Evolutionary conservation across 1,140 invertebrate genomes (phyloP).

Genomic region (Linepithema humile): DNA sequence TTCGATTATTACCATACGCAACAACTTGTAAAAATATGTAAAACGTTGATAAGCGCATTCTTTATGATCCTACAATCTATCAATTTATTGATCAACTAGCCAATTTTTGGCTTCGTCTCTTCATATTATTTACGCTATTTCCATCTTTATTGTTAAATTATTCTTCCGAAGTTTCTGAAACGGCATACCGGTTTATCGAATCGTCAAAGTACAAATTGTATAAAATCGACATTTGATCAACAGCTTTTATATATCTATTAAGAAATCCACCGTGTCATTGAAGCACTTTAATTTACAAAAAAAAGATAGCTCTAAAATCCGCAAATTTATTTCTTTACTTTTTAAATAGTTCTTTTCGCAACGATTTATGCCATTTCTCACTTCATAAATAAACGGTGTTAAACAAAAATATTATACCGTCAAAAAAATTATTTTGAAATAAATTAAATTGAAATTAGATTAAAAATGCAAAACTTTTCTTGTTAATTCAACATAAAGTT

Average conservation of each 20-base stretch:
- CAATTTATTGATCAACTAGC: background rate
- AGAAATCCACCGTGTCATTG: background rate
- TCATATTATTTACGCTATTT: background rate
- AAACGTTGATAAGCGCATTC: background rate
- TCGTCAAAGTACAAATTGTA: too few species aligned
- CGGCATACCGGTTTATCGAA: background rate
- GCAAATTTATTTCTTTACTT: background rate
- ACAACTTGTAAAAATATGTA: background rate
- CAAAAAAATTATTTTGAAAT: background rate
- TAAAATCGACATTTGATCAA: too few species aligned
- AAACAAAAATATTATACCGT: background rate
- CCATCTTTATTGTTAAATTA: background rate
- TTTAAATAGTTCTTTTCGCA: background rate
- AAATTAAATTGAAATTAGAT: conserved; percentile 1
- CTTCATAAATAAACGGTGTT: background rate
- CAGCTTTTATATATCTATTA: too few species aligned
- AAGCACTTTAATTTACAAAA: background rate
- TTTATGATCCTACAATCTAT: background rate
- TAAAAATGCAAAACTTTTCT: background rate
- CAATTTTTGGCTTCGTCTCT: background rate
- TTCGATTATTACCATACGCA: background rate
- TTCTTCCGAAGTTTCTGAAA: background rate
- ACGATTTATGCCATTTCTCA: background rate
- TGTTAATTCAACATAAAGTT: background rate
- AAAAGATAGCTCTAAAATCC: background rate